Evolutionary conservation across 2,888 invertebrate species (phyloP).

Genomic region (Lomographa bimaculata): DNA sequence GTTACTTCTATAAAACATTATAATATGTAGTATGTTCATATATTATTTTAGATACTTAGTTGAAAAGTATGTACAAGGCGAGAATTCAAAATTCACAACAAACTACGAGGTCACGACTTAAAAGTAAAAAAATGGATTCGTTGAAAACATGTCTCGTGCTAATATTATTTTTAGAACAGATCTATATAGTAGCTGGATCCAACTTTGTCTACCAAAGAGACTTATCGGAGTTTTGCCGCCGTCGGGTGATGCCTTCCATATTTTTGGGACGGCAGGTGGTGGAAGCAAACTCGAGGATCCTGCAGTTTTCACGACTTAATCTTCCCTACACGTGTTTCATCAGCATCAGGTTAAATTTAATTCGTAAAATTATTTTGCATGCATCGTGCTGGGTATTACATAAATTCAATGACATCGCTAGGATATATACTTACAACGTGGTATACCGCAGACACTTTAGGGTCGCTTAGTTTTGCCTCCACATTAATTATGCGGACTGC

Average conservation of each 20-base stretch:
- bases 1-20: too few relatives aligned
- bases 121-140: conserved; percentile 3
- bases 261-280: conserved; percentile 62
- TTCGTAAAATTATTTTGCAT: too few relatives aligned
- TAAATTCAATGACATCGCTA: too few relatives aligned
- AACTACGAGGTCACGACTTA: conserved; percentile 13
- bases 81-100: too few relatives aligned
- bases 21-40: too few relatives aligned
- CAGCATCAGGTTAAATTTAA: conserved; percentile 62
- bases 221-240: conserved; percentile 66
- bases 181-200: conserved; percentile 2
- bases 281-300: conserved; percentile 58
- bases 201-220: conserved; percentile 61
- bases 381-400: too few relatives aligned
- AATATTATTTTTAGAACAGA: conserved; percentile 7
- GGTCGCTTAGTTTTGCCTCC: too few relatives aligned
- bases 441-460: too few relatives aligned
- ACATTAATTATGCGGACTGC: too few relatives aligned
- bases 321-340: conserved; percentile 68
- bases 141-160: conserved; percentile 4
- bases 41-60: too few relatives aligned
- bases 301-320: conserved; percentile 62
- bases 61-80: too few relatives aligned
- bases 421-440: too few relatives aligned
- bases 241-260: conserved; percentile 65